Evolutionary conservation across 2,113 vertebrate genomes (phyloP).

Genomic region (Notothenia rossii): DNA sequence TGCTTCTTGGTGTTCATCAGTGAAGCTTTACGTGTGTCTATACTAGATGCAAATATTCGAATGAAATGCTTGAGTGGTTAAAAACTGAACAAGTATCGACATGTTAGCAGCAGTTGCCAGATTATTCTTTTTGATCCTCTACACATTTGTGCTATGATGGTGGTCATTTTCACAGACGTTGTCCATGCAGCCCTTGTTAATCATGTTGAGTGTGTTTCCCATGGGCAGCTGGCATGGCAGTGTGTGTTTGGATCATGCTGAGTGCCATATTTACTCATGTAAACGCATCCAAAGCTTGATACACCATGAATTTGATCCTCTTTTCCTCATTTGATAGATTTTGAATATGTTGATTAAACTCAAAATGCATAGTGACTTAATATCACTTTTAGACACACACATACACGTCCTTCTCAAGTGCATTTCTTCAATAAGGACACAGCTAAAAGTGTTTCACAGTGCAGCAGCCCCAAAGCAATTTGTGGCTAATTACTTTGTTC

Average conservation of each 20-base stretch:
- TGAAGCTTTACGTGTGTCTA: no score
- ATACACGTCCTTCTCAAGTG: not conserved
- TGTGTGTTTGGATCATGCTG: slow-evolving; percentile 68
- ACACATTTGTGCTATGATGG: not conserved
- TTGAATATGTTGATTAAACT: slow-evolving; percentile 1
- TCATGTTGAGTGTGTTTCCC: slow-evolving; percentile 29
- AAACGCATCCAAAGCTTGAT: slow-evolving; percentile 26
- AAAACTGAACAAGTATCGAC: not conserved
- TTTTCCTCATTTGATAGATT: not conserved
- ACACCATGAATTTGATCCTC: not conserved
- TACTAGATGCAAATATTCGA: not conserved
- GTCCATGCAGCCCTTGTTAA: not conserved
- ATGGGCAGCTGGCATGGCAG: slow-evolving; percentile 67
- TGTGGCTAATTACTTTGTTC: slow-evolving; percentile 15
- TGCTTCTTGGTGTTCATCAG: not conserved
- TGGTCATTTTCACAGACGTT: slow-evolving; percentile 1
- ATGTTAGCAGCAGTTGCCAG: not conserved
- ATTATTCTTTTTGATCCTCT: not conserved
- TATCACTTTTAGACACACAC: not conserved
- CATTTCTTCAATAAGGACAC: slow-evolving; percentile 17
- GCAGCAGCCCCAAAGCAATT: slow-evolving; percentile 12
- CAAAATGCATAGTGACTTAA: not conserved
- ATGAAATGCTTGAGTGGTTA: not conserved
- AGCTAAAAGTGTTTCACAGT: slow-evolving; percentile 14
- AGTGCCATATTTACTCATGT: slow-evolving; percentile 62